Evolutionary conservation across 2,888 invertebrate species (phyloP).

Genomic region (Byasa hedistus): DNA sequence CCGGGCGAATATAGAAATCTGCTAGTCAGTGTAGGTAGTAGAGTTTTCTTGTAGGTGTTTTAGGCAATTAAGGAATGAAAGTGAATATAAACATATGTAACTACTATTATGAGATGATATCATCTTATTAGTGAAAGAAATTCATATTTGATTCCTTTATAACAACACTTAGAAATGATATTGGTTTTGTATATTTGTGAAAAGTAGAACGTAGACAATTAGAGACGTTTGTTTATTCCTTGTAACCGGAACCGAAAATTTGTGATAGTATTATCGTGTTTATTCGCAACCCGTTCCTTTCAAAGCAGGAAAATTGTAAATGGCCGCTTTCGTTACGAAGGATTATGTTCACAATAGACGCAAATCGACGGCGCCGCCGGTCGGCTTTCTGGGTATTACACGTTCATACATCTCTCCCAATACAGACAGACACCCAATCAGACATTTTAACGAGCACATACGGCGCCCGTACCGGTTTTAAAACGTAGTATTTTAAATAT

Average conservation of each 20-base stretch:
- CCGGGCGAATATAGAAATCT: too few species aligned
- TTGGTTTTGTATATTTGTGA: too few species aligned
- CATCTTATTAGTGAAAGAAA: too few species aligned
- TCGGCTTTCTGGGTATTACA: conserved; percentile 5
- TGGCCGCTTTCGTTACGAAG: conserved; percentile 3
- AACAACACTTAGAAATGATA: too few species aligned
- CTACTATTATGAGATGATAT: too few species aligned
- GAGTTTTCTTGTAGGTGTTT: too few species aligned
- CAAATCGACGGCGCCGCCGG: conserved; percentile 19
- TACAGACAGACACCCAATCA: conserved; percentile 4
- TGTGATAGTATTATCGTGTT: too few species aligned
- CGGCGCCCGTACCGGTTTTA: background rate
- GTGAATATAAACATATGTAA: too few species aligned
- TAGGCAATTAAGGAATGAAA: too few species aligned
- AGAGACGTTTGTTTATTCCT: background rate
- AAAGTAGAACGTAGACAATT: background rate
- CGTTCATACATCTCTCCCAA: background rate
- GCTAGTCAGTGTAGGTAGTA: too few species aligned
- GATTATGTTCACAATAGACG: conserved; percentile 16
- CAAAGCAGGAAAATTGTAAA: conserved; percentile 15
- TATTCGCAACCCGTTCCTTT: conserved; percentile 2
- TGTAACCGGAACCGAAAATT: too few species aligned
- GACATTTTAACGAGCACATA: background rate
- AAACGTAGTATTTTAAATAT: background rate
- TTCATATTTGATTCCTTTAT: too few species aligned